Base-by-base conservation (phyloP, 2,113 vertebrate species). In the Hyla sarda region DNA sequence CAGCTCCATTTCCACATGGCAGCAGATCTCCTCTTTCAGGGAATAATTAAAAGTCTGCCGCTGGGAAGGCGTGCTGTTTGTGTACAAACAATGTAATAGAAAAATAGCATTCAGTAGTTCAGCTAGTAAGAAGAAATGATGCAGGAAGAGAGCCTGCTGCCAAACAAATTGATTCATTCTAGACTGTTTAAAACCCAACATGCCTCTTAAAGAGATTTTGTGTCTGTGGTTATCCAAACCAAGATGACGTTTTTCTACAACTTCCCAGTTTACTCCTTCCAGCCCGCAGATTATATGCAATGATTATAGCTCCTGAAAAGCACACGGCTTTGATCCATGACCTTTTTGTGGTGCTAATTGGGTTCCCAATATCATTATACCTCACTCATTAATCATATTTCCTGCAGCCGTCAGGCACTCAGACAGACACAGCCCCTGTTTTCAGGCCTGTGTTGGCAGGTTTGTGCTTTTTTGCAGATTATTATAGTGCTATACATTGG, bases 341-440 rank as follows among this genome's bases (percentile, higher is more conserved):
- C 96, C 96, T 96, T 94, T 95, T 91, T 95, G 95, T 93, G 95
- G 94, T 96, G 95, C 93, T 98, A 97, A 97, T 96, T 95, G 96
- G 95, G 94, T 94, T 94, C 93, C 95, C 97, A 95, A 96, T 98
- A 96, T 96, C 96, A 95, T 96, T 96, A 94, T 94, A 92, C 93
- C 95, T 94, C 92, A 90, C 91, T 96, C 96, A 97, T 98, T 97
- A 98, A 98, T 97, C 96, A 98, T 96, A 95, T 95, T 94, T 94
- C 93, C 93, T 93, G 94, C 90, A 91, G 89, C 93, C 90, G 91
- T 93, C 92, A 91, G 92, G 88, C 93, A 93, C 90, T 88, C 92
- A 94, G 94, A 92, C 95, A 95, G 93, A 90, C 79, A 89, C 23
- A 90, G 92, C 92, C 92, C 91, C 90, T 89, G 89, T 92, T 94